phyloP scores from a whole-genome alignment of 2,797 vertebrate species.

The Orientallactaga sibirica region DNA sequence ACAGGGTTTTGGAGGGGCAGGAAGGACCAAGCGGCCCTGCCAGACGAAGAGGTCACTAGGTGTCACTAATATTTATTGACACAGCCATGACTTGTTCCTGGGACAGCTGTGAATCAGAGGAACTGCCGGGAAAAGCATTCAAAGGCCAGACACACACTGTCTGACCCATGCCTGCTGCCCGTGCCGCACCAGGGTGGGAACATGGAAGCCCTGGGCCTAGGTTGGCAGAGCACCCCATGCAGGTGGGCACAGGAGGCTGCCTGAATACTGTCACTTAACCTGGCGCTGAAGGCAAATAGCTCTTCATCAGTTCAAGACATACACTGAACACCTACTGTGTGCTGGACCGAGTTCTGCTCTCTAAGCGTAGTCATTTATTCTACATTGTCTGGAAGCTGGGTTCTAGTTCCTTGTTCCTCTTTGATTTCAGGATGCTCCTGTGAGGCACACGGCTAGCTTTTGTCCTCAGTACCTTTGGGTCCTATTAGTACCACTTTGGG shows the following conservation, averaged over 20 bases:
- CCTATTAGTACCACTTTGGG: neutral
- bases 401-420: neutral
- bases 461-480: neutral
- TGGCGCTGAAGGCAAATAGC: accelerated
- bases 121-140: constrained; percentile 74
- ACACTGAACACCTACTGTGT: neutral
- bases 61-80: constrained; percentile 82
- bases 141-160: constrained; percentile 74
- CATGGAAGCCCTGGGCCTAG: neutral
- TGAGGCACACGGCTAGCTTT: neutral
- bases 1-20: constrained; percentile 67
- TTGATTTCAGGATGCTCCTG: neutral
- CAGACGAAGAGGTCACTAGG: constrained; percentile 76
- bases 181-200: neutral
- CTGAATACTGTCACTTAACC: neutral
- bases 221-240: accelerated
- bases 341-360: neutral
- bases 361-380: neutral
- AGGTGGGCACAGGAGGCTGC: neutral
- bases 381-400: neutral
- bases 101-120: constrained; percentile 84
- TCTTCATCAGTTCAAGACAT: neutral
- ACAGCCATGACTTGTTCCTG: constrained; percentile 77
- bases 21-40: constrained; percentile 70
- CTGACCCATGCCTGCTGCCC: constrained; percentile 48